Base-by-base conservation (phyloP, 1,140 invertebrate species). In the Diorhabda sublineata region DNA sequence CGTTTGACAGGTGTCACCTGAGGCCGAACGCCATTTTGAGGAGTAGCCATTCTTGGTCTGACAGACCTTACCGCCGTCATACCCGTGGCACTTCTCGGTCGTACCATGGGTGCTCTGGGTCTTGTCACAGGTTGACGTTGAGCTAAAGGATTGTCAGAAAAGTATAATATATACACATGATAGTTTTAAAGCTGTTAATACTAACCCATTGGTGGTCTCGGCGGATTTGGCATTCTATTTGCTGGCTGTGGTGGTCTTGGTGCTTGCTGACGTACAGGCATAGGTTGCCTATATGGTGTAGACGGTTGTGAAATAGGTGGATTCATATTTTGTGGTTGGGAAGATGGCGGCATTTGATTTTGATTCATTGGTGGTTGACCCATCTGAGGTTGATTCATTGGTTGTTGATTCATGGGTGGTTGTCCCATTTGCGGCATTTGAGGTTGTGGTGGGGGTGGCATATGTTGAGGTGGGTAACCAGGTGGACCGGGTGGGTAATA, bases 361-460 rank as follows among this genome's bases (percentile, higher is more conserved):
- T 74, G 72, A 56, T 74, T 72, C 70, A 74, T 73, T 2, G 66
- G 75, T 42, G 62, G 72, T 45, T 81, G 82, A 44, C 78, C 73
- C 71, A 83, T 74, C 42, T 69, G 73, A 9, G 76, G 74, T 42
- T 74, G 76, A 6, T 56, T 61, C 74, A 74, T 71, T 8, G 61
- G 73, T 26, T 71, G 70, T 56, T 69, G 69, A 26, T 61, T 65
- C 62, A 68, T 78, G 3, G 80, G 74, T 5, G 82, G 82, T 72
- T 84, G 83, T 47, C 83, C 77, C 45, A 77, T 80, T 3, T 81
- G 75, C 3, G 80, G 72, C 69, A 84, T 77, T 73, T 81, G 83
- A n/a, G 82, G 83, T 11, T 81, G 79, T 68, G 81, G 77, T 64
- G 82, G 84, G 7, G 81, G 82, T 70, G 83, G 82, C 75, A 82